A percentile compares a stretch with the other conserved stretches of the same genome.
phyloP scores from a whole-genome alignment of 2,888 invertebrate species.

The Craniophora ligustri region DNA sequence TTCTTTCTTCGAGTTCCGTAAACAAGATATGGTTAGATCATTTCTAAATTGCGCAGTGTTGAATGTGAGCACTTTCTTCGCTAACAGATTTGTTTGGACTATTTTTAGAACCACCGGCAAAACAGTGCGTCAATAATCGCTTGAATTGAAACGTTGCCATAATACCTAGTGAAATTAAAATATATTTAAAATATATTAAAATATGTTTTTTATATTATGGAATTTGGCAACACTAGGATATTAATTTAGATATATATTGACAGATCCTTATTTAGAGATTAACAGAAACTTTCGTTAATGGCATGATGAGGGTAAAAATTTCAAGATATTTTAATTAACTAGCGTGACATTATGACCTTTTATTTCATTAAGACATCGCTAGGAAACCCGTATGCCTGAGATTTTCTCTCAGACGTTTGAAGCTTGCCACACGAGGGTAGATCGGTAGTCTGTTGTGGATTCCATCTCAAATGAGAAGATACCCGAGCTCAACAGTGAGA shows the following conservation, averaged over 20 bases:
- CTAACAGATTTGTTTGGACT: conserved; percentile 34
- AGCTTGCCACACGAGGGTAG: too few relatives aligned
- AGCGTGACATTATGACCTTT: too few relatives aligned
- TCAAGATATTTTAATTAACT: too few relatives aligned
- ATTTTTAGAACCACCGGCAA: conserved; percentile 46
- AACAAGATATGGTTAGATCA: not conserved
- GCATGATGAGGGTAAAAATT: too few relatives aligned
- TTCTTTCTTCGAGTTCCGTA: not conserved
- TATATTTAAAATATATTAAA: too few relatives aligned
- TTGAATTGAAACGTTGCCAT: conserved; percentile 51
- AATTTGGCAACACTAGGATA: conserved; percentile 29
- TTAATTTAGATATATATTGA: conserved; percentile 3
- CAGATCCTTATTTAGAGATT: not conserved
- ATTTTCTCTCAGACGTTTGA: too few relatives aligned
- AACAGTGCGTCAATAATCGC: conserved; percentile 50
- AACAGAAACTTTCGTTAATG: not conserved
- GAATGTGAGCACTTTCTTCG: conserved; percentile 24
- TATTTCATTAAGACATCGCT: too few relatives aligned
- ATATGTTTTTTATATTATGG: too few relatives aligned
- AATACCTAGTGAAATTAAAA: conserved; percentile 32
- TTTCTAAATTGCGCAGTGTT: not conserved
- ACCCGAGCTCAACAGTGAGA: too few relatives aligned
- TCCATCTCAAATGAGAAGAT: too few relatives aligned
- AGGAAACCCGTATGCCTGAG: too few relatives aligned
- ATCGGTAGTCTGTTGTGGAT: too few relatives aligned